These are phyloP conservation scores for Rhagonycha lutea DNA, from an alignment of 2,888 invertebrate species.

Conservation along the genomic window DNA sequence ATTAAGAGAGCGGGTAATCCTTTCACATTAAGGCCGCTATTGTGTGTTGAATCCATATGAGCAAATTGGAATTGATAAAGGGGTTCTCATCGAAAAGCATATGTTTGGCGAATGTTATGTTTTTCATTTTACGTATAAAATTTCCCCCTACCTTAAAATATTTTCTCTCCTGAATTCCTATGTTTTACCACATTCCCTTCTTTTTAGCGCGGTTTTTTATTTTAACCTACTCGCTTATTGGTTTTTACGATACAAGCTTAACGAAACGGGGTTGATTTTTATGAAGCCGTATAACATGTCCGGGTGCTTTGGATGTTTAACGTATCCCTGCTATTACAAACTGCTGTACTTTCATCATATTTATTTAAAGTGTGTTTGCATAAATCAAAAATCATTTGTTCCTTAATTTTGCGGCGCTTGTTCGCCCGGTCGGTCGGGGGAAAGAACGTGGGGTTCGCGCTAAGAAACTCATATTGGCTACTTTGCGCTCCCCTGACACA, in stretches of 20 bases:
- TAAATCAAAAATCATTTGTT: slow-evolving; percentile 53
- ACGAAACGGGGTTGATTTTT: slow-evolving; percentile 34
- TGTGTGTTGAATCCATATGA: slow-evolving; percentile 27
- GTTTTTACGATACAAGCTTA: slow-evolving; percentile 35
- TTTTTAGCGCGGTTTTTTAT: slow-evolving; percentile 38
- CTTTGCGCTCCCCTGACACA: slow-evolving; percentile 59
- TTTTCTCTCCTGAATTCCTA: slow-evolving; percentile 34
- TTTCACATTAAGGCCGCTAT: slow-evolving; percentile 27
- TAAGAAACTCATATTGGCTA: slow-evolving; percentile 56
- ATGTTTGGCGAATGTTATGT: slow-evolving; percentile 25
- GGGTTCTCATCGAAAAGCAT: slow-evolving; percentile 25
- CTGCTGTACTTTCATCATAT: slow-evolving; percentile 24
- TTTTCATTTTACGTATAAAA: slow-evolving; percentile 31
- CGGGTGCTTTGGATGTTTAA: slow-evolving; percentile 22
- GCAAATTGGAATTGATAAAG: slow-evolving; percentile 31
- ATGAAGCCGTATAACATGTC: slow-evolving; percentile 35
- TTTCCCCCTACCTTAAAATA: slow-evolving; percentile 28
- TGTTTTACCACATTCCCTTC: slow-evolving; percentile 34
- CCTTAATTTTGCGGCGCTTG: slow-evolving; percentile 48
- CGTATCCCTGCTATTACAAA: slow-evolving; percentile 18
- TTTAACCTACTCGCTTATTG: slow-evolving; percentile 40
- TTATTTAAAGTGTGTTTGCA: slow-evolving; percentile 40
- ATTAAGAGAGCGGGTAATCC: slow-evolving; percentile 29
- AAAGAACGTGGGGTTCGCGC: slow-evolving; percentile 33
- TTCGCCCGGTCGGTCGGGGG: slow-evolving; percentile 17